These are phyloP conservation scores for Anoura caudifer DNA, from an alignment of 2,113 vertebrate species.

Conservation along the genomic window DNA sequence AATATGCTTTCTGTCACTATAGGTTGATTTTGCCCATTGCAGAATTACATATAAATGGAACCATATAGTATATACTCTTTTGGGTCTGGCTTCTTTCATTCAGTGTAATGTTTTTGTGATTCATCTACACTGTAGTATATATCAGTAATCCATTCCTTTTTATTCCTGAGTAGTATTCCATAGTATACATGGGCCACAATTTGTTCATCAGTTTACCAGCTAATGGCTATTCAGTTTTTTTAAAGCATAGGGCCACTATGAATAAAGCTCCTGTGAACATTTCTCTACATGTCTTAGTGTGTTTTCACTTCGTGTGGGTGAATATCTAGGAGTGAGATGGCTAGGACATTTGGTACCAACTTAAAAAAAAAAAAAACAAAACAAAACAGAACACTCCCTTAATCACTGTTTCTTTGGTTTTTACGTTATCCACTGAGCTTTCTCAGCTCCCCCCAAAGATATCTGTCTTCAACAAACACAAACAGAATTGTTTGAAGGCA, in stretches of 20 bases:
- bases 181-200: neutral
- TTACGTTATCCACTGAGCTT: neutral
- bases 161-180: neutral
- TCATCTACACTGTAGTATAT: neutral
- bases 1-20: neutral
- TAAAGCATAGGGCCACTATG: neutral
- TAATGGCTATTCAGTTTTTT: neutral
- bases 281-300: neutral
- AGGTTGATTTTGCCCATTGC: neutral
- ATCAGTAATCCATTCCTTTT: neutral
- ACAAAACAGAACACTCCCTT: neutral
- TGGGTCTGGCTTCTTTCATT: neutral
- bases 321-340: neutral
- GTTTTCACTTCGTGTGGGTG: neutral
- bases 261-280: neutral
- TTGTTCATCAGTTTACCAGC: neutral
- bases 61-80: neutral
- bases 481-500: neutral
- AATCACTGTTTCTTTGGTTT: neutral
- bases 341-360: neutral
- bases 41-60: neutral
- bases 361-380: neutral
- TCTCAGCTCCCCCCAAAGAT: neutral
- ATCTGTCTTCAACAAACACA: neutral
- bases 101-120: neutral